A percentile compares a stretch with the other conserved stretches of the same genome.
These are phyloP conservation scores for Luehdorfia chinensis DNA, from an alignment of 1,140 invertebrate genomes.

Conservation along the genomic window DNA sequence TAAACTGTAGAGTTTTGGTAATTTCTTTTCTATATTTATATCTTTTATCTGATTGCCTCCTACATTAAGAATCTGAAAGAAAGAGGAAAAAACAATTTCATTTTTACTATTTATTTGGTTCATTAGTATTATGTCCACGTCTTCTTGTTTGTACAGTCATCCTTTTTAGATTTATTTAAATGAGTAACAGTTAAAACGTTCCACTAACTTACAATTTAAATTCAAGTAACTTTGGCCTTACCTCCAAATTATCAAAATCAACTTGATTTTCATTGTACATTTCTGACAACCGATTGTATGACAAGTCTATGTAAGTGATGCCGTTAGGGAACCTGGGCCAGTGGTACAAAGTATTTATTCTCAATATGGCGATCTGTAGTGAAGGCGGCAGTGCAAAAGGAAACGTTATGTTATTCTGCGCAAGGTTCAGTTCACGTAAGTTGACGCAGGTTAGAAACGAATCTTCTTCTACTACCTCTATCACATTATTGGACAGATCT, in stretches of 20 bases:
- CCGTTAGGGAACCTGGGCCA: constrained; percentile 61
- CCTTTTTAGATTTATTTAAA: too few relatives aligned
- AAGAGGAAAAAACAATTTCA: too few relatives aligned
- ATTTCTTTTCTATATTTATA: constrained; percentile 49
- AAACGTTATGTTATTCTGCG: constrained; percentile 65
- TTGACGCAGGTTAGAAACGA: constrained; percentile 48
- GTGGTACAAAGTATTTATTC: constrained; percentile 58
- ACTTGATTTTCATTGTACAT: constrained; percentile 52
- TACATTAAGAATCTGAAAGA: constrained; percentile 61
- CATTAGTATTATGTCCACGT: constrained; percentile 1
- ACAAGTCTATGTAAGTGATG: constrained; percentile 68
- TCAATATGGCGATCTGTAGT: constrained; percentile 55
- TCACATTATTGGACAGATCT: constrained; percentile 68
- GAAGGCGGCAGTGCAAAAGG: constrained; percentile 49
- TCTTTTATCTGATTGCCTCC: constrained; percentile 66
- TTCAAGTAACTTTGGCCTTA: too few relatives aligned
- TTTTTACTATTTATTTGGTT: neutral
- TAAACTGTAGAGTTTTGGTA: constrained; percentile 54
- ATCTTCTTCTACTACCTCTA: constrained; percentile 61
- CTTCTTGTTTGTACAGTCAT: too few relatives aligned
- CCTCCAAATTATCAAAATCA: constrained; percentile 64
- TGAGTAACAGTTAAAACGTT: constrained; percentile 5
- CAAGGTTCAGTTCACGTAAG: constrained; percentile 65
- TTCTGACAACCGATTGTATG: constrained; percentile 57
- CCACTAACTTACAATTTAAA: too few relatives aligned